A percentile compares a stretch with the other conserved stretches of the same genome.
Evolutionary conservation across 2,888 invertebrate genomes (phyloP).

Genomic region (Apodemia zela): DNA sequence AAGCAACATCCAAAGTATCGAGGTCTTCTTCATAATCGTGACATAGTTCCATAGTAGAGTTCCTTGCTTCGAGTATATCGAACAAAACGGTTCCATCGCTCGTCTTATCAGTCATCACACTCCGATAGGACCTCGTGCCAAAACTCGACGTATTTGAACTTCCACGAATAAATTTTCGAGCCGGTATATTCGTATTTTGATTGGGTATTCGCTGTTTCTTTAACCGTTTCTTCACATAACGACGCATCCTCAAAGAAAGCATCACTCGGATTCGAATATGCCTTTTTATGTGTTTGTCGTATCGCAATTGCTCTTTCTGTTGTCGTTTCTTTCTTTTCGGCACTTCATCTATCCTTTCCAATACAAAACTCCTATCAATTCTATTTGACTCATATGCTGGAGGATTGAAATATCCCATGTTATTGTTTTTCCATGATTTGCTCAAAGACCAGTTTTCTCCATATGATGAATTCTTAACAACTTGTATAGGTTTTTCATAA

Average conservation of each 20-base stretch:
- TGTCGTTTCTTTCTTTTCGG: conserved; percentile 48
- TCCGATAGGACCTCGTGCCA: conserved; percentile 1
- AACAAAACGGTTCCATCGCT: conserved; percentile 68
- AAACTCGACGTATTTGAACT: neutral
- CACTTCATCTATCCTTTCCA: conserved; percentile 66
- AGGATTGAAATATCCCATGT: conserved; percentile 56
- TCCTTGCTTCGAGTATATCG: conserved; percentile 71
- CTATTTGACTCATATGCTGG: conserved; percentile 50
- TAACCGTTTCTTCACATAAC: conserved; percentile 1
- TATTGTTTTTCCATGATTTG: conserved; percentile 68
- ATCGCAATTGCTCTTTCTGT: conserved; percentile 1
- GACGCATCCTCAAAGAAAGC: conserved; percentile 9
- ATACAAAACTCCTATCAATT: conserved; percentile 45
- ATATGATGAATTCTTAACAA: conserved; percentile 52
- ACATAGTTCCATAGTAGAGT: conserved; percentile 67
- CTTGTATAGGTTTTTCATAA: conserved; percentile 66
- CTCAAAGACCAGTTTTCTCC: conserved; percentile 78
- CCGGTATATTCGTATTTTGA: neutral
- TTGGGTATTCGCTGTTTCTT: neutral
- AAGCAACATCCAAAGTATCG: conserved; percentile 69
- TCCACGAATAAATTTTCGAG: conserved; percentile 11
- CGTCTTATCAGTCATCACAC: conserved; percentile 30
- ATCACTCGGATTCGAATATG: conserved; percentile 2
- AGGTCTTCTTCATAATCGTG: conserved; percentile 71
- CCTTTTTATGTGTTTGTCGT: conserved; percentile 6